phyloP scores from a whole-genome alignment of 2,797 vertebrate genomes.

The Distichodus sexfasciatus region DNA sequence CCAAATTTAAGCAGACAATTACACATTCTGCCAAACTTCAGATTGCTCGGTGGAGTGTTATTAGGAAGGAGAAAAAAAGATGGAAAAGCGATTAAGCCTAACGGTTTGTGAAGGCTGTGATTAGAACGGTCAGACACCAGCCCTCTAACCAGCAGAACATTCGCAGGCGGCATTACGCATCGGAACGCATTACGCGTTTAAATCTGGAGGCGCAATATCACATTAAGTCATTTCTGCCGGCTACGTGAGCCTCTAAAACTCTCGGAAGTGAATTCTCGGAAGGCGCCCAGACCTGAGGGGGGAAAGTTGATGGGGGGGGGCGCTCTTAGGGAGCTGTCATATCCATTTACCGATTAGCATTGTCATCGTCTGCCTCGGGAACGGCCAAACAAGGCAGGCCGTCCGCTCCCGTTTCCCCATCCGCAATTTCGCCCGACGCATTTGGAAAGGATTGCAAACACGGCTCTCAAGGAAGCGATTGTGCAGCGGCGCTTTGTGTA shows the following conservation, averaged over 20 bases:
- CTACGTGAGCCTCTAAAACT: conserved; percentile 19
- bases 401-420: neutral
- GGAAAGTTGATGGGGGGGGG: conserved; percentile 5
- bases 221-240: conserved; percentile 26
- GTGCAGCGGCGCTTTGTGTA: conserved; percentile 20
- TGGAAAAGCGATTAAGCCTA: neutral
- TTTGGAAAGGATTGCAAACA: conserved; percentile 35
- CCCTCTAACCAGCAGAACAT: neutral
- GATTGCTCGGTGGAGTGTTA: neutral
- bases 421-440: conserved; percentile 29
- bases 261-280: conserved; percentile 18
- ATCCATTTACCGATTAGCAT: conserved; percentile 26
- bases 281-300: too few relatives aligned
- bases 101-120: neutral
- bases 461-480: conserved; percentile 36
- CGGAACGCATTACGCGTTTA: neutral
- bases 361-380: conserved; percentile 27
- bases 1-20: neutral
- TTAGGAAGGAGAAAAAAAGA: neutral
- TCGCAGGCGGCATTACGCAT: conserved; percentile 21
- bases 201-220: conserved; percentile 27
- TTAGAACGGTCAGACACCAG: neutral
- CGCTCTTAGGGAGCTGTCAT: neutral
- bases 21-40: neutral
- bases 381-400: conserved; percentile 6